These are phyloP conservation scores for Daptonema setosum DNA, from an alignment of 2,888 invertebrate species.

Conservation along the genomic window DNA sequence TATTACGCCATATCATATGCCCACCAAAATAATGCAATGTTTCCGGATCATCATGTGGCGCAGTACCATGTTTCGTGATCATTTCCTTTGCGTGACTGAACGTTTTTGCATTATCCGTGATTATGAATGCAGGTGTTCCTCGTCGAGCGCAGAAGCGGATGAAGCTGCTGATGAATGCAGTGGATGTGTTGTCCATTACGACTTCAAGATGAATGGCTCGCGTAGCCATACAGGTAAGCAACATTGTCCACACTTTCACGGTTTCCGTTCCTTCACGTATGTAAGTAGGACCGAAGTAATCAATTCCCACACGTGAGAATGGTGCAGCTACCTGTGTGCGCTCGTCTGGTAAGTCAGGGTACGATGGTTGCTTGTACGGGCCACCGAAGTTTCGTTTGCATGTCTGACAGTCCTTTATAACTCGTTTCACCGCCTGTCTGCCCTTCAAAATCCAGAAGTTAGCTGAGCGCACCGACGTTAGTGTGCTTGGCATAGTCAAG, in stretches of 20 bases:
- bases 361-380: constrained; percentile 14
- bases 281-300: constrained; percentile 24
- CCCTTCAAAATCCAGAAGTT: constrained; percentile 23
- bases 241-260: not conserved
- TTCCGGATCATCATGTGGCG: too few species aligned
- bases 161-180: not conserved
- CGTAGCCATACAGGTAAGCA: not conserved
- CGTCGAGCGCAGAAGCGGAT: not conserved
- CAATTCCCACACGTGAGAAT: constrained; percentile 22
- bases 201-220: not conserved
- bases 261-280: constrained; percentile 11
- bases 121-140: too few species aligned
- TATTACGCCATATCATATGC: too few species aligned
- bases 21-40: too few species aligned
- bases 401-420: constrained; percentile 16
- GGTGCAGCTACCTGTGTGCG: constrained; percentile 17
- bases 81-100: too few species aligned
- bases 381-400: constrained; percentile 17
- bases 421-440: constrained; percentile 12
- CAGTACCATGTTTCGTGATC: too few species aligned
- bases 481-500: too few species aligned
- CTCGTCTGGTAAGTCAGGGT: constrained; percentile 23
- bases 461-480: too few species aligned
- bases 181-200: not conserved
- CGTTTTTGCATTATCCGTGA: too few species aligned